phyloP scores from a whole-genome alignment of 2,797 vertebrate genomes.

The Eospalax fontanierii region DNA sequence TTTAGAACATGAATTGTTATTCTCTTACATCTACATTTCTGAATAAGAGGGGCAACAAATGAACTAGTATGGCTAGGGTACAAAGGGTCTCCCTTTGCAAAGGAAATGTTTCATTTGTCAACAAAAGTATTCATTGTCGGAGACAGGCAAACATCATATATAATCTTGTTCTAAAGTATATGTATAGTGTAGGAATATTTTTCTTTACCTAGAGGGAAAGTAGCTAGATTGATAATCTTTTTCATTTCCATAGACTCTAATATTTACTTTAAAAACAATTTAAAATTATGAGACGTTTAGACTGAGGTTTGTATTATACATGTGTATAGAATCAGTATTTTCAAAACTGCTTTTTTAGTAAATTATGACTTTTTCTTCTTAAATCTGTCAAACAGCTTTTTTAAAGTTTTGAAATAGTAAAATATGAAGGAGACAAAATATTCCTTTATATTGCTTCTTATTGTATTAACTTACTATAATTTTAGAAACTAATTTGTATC shows the following conservation, averaged over 20 bases:
- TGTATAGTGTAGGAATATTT: constrained; percentile 57
- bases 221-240: constrained; percentile 65
- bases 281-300: constrained; percentile 64
- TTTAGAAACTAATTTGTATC: constrained; percentile 53
- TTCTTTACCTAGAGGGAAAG: constrained; percentile 47
- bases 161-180: constrained; percentile 60
- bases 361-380: constrained; percentile 49
- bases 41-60: constrained; percentile 38
- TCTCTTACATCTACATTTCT: constrained; percentile 37
- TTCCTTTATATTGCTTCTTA: constrained; percentile 43
- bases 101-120: constrained; percentile 62
- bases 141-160: constrained; percentile 60
- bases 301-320: constrained; percentile 56
- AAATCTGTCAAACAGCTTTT: constrained; percentile 59
- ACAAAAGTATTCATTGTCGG: constrained; percentile 56
- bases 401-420: constrained; percentile 58
- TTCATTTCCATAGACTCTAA: constrained; percentile 67
- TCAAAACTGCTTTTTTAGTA: constrained; percentile 57
- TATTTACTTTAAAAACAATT: constrained; percentile 66
- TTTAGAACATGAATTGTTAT: constrained; percentile 24
- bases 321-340: constrained; percentile 68
- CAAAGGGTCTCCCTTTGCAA: constrained; percentile 44
- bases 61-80: background rate
- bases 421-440: constrained; percentile 19
- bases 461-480: constrained; percentile 48